phyloP scores from a whole-genome alignment of 1,140 invertebrate species.

The Campoletis sonorensis region DNA sequence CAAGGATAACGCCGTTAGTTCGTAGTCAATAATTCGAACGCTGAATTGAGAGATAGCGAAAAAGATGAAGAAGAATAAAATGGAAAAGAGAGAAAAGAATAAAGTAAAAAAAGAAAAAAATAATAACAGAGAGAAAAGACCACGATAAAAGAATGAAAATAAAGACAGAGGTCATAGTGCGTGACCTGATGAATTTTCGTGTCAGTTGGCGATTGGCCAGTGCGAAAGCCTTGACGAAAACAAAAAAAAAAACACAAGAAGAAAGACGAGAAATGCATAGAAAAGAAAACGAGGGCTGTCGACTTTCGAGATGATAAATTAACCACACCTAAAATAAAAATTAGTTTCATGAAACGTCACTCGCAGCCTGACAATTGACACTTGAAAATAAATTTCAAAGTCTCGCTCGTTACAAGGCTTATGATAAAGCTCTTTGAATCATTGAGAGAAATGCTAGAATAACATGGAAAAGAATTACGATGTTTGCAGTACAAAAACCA shows the following conservation, averaged over 20 bases:
- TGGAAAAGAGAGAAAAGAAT: neutral
- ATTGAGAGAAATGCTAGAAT: constrained; percentile 21
- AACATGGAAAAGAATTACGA: constrained; percentile 49
- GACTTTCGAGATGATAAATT: constrained; percentile 11
- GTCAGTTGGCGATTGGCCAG: neutral
- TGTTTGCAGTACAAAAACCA: constrained; percentile 46
- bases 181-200: neutral
- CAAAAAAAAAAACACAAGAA: neutral
- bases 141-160: constrained; percentile 46
- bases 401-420: constrained; percentile 13
- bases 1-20: constrained; percentile 67
- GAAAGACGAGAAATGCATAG: no score
- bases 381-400: neutral
- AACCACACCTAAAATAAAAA: neutral
- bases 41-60: constrained; percentile 49
- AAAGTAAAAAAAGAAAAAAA: constrained; percentile 6
- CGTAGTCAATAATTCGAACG: constrained; percentile 58
- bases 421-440: neutral
- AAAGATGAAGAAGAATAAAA: constrained; percentile 20
- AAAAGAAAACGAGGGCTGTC: constrained; percentile 24
- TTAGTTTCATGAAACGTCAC: constrained; percentile 21
- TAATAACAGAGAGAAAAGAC: constrained; percentile 31
- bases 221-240: neutral
- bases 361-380: constrained; percentile 23
- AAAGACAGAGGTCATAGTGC: constrained; percentile 8